Base-by-base conservation (phyloP, 2,888 invertebrate species). In the Cactoblastis cactorum region DNA sequence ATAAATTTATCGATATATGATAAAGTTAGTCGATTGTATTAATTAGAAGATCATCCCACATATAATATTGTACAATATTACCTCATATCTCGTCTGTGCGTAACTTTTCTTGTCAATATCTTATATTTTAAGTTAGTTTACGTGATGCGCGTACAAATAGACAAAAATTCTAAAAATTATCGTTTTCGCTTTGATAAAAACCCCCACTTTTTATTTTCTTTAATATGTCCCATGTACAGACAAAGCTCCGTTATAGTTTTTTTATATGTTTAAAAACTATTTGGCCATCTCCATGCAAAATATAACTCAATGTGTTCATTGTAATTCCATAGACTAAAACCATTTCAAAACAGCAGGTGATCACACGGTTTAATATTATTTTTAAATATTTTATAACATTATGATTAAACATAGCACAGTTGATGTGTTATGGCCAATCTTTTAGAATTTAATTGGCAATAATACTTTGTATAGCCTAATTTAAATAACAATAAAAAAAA, bases 281-380 rank as follows among this genome's bases (percentile, higher is more conserved):
- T 15, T 28, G 12, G 24, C 15, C 41, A 19, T 8, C 24, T 43
- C 41, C 9, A 33, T 33, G 6, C 9, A 12, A 18, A 18, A 6
- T 17, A 12, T 35, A 35, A 12, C 14, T 49, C 18, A 50, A 41
- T 53, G 33, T 32, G 51, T 46, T 52, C 51, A 52, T 53, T 52
- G 39, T 41, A 49, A 39, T 49, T 19, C 18, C 32, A 37, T 49
- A 41, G 49, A 49, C 49, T 19, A 41, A 48, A 47, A 33, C 39
- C 17, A 39, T 49, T 39, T n/a, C 4, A 14, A 17, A 49, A 41
- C 49, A 49, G 49, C 41, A 19, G 49, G 49, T 33, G 49, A 11
- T 49, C 32, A 19, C 33, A 3, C 3, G 28, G 34, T 19, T 18
- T 18, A 32, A 39, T 43, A 41, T 32, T 38, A 28, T 28, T 49